These are phyloP conservation scores for Tenthredo scrophulariae DNA, from an alignment of 2,888 invertebrate genomes.

Conservation along the genomic window DNA sequence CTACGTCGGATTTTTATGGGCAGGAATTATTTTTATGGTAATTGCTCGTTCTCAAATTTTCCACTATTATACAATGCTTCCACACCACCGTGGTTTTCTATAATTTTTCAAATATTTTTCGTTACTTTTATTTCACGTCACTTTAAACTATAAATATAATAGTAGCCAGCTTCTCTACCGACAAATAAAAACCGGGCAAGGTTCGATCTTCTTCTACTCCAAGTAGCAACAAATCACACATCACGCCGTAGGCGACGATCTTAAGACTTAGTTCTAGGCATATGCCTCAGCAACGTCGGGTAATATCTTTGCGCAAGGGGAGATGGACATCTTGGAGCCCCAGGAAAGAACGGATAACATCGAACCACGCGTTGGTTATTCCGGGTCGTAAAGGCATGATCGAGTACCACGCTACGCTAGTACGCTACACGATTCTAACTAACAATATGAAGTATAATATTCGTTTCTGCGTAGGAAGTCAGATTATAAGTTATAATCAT, in stretches of 20 bases:
- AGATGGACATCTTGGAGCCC: constrained; percentile 52
- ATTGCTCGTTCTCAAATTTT: constrained; percentile 42
- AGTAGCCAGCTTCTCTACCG: not conserved
- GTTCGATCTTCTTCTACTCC: not conserved
- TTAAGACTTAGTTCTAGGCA: constrained; percentile 17
- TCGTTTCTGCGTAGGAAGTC: not conserved
- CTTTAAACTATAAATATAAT: not conserved
- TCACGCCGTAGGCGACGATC: constrained; percentile 24
- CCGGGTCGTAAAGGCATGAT: constrained; percentile 49
- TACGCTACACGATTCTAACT: not conserved
- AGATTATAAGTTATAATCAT: not conserved
- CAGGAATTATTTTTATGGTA: constrained; percentile 52
- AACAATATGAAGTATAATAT: constrained; percentile 23
- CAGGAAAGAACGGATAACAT: constrained; percentile 42
- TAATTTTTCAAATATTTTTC: not conserved
- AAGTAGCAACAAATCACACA: constrained; percentile 1
- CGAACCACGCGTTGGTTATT: constrained; percentile 50
- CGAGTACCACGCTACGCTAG: constrained; percentile 38
- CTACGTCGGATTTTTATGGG: constrained; percentile 47
- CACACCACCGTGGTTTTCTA: not conserved
- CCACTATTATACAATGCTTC: not conserved
- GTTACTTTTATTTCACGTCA: not conserved
- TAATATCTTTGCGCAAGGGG: constrained; percentile 38
- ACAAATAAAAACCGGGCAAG: not conserved
- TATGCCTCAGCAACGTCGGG: constrained; percentile 39